Evolutionary conservation across 92 coral and sea anemone species (phyloP).

Genomic region (Ricordea florida): DNA sequence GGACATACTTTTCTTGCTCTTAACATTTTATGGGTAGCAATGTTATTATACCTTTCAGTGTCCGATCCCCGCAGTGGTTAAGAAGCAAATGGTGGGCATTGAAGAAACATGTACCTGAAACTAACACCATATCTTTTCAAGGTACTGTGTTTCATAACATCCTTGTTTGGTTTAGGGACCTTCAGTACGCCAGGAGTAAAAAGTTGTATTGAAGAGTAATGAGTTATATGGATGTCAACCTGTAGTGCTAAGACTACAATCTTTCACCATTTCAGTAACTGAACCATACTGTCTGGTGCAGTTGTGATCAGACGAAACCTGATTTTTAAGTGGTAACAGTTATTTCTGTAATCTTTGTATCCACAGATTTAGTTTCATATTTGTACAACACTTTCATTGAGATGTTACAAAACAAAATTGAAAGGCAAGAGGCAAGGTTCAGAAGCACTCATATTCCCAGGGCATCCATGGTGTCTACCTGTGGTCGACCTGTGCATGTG

Average conservation of each 20-base stretch:
- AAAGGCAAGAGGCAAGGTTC: slow-evolving; percentile 81
- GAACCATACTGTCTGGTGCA: no score
- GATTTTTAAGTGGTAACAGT: no score
- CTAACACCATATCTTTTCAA: slow-evolving; percentile 51
- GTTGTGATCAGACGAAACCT: no score
- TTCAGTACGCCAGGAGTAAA: no score
- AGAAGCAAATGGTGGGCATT: slow-evolving; percentile 99
- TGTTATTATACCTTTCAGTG: slow-evolving; percentile 42
- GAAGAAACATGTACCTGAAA: slow-evolving; percentile 88
- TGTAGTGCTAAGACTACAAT: no score
- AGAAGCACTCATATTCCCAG: slow-evolving; percentile 69
- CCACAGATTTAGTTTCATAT: slow-evolving; percentile 16
- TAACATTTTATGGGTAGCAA: no score
- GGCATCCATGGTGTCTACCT: slow-evolving; percentile 13
- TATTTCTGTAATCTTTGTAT: background rate
- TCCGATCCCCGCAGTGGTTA: slow-evolving; percentile 97
- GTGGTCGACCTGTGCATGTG: slow-evolving; percentile 36
- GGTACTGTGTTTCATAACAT: slow-evolving; percentile 55
- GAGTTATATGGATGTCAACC: no score
- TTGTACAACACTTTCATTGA: slow-evolving; percentile 64
- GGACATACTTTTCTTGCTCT: no score
- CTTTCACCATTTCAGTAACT: no score
- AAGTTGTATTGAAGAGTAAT: no score
- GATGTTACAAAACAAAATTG: slow-evolving; percentile 79
- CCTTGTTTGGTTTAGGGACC: no score